Evolutionary conservation across 2,113 vertebrate species (phyloP).

Genomic region (Aphyosemion australe): DNA sequence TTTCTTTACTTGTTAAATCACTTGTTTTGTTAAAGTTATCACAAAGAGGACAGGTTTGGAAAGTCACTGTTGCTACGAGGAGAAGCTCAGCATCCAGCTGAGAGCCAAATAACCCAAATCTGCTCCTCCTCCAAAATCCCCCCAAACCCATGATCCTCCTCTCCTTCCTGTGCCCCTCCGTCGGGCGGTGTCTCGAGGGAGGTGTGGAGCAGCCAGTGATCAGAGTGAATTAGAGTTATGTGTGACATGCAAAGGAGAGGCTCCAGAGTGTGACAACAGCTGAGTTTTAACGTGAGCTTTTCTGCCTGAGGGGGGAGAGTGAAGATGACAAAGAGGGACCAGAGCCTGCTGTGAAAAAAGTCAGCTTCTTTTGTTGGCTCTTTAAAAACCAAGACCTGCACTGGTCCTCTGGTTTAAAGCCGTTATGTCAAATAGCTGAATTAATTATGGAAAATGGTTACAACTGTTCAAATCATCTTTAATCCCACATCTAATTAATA

Average conservation of each 20-base stretch:
- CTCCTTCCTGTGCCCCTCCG: slow-evolving; percentile 20
- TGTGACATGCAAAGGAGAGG: slow-evolving; percentile 74
- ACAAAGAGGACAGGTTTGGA: slow-evolving; percentile 33
- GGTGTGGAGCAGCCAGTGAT: slow-evolving; percentile 57
- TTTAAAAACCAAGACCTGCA: slow-evolving; percentile 32
- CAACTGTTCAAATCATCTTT: slow-evolving; percentile 3
- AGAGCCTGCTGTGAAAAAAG: slow-evolving; percentile 36
- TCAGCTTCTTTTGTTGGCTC: slow-evolving; percentile 42
- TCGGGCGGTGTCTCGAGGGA: slow-evolving; percentile 37
- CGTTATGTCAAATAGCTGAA: not conserved
- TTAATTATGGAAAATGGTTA: slow-evolving; percentile 18
- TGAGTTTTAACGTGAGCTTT: slow-evolving; percentile 70
- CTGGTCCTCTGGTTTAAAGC: slow-evolving; percentile 6
- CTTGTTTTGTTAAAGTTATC: not conserved
- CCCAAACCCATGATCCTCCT: not conserved
- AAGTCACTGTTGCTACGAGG: slow-evolving; percentile 23
- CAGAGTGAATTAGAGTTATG: slow-evolving; percentile 76
- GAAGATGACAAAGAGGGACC: slow-evolving; percentile 39
- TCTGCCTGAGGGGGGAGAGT: slow-evolving; percentile 51
- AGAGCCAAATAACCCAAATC: slow-evolving; percentile 50
- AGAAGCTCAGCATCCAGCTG: slow-evolving; percentile 33
- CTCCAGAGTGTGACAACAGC: slow-evolving; percentile 74
- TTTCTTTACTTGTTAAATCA: not conserved
- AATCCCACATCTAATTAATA: not conserved
- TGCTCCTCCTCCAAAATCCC: slow-evolving; percentile 29